Conservation (phyloP, 2,888 invertebrate species). For the Coenonympha glycerion region DNA sequence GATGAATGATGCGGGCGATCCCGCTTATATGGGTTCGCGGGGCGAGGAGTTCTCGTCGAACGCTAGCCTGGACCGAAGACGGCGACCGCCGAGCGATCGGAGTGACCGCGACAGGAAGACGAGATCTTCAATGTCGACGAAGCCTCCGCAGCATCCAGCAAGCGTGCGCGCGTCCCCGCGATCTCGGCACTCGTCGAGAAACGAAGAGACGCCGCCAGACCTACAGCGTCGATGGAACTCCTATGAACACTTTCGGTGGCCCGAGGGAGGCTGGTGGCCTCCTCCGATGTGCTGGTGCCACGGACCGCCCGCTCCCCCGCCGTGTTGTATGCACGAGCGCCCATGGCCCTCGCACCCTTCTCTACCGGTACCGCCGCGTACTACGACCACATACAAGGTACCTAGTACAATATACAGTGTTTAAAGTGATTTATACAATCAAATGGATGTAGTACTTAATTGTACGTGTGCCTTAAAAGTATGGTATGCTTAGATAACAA, state of each 20-base stretch:
- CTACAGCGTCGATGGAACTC: conserved; percentile 70
- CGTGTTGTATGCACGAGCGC: conserved; percentile 69
- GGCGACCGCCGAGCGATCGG: conserved; percentile 67
- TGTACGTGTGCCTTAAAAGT: conserved; percentile 6
- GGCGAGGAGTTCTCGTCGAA: conserved; percentile 53
- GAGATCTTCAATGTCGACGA: conserved; percentile 75
- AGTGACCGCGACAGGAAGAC: conserved; percentile 80
- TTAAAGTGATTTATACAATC: not conserved
- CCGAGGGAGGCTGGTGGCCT: conserved; percentile 72
- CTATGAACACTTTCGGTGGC: conserved; percentile 78
- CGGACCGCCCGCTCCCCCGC: conserved; percentile 62
- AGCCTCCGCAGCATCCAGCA: conserved; percentile 66
- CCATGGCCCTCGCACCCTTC: conserved; percentile 71
- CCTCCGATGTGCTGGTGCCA: conserved; percentile 67
- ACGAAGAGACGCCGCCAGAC: conserved; percentile 62
- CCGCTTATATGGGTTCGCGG: conserved; percentile 44
- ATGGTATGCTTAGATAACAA: not conserved
- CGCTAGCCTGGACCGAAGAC: conserved; percentile 75
- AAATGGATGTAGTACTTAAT: not conserved
- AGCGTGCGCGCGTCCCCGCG: conserved; percentile 62
- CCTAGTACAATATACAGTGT: conserved; percentile 2
- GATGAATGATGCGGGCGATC: conserved; percentile 49
- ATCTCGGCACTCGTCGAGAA: conserved; percentile 50
- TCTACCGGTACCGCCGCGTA: conserved; percentile 50
- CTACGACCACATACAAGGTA: conserved; percentile 75